Percentiles rank a stretch among this genome's conserved stretches.
Conservation (phyloP, 2,113 vertebrate species). For the Mustelus asterias region DNA sequence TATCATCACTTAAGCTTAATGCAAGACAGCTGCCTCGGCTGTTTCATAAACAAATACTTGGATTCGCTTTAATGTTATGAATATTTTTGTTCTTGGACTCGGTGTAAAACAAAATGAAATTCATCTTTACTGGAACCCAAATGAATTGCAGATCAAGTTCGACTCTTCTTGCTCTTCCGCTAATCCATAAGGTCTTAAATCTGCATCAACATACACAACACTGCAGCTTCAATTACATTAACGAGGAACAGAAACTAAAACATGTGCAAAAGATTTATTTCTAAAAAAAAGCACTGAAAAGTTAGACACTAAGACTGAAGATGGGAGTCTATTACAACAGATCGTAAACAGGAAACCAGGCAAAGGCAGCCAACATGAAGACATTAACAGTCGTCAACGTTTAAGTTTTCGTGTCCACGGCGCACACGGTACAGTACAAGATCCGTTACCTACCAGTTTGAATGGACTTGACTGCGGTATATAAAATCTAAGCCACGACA, state of each 20-base stretch:
- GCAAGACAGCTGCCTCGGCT: not conserved
- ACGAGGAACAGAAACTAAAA: not conserved
- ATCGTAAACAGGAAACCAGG: slow-evolving; percentile 24
- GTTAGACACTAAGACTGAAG: not conserved
- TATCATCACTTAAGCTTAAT: not conserved
- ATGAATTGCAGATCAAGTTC: not conserved
- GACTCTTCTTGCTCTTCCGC: not conserved
- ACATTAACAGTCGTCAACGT: not conserved
- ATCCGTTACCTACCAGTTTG: not conserved
- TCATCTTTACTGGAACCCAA: not conserved
- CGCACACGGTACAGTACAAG: not conserved
- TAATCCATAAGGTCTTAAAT: not conserved
- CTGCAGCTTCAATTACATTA: not conserved
- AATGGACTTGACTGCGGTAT: not conserved
- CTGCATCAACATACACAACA: not conserved
- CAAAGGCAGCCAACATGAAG: not conserved
- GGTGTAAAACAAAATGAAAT: not conserved
- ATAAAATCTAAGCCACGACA: slow-evolving; percentile 26
- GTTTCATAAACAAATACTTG: not conserved
- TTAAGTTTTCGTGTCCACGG: not conserved
- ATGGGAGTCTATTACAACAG: slow-evolving; percentile 7
- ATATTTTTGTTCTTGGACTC: not conserved
- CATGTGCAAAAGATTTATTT: not conserved
- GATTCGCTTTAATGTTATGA: not conserved
- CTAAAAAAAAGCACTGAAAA: not conserved